Evolutionary conservation across 2,113 vertebrate genomes (phyloP).

Genomic region (Alethe castanea): DNA sequence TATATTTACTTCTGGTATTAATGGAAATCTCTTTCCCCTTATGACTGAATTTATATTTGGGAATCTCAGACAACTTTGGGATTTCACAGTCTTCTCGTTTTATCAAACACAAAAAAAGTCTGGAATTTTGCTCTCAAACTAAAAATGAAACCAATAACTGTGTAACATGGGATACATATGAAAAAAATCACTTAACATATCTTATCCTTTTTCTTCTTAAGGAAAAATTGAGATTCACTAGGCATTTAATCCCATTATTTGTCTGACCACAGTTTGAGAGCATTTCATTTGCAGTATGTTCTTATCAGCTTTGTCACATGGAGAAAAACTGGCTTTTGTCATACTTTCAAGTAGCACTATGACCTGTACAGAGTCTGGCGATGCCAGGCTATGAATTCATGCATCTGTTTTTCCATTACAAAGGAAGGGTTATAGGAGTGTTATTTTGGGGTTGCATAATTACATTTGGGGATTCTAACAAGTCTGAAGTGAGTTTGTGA

Average conservation of each 20-base stretch:
- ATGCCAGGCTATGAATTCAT: background rate
- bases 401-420: background rate
- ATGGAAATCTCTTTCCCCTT: background rate
- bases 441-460: background rate
- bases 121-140: background rate
- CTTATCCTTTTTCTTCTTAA: background rate
- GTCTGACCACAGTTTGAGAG: background rate
- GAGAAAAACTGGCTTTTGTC: background rate
- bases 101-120: background rate
- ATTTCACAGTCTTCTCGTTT: background rate
- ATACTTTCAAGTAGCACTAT: background rate
- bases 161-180: background rate
- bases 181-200: background rate
- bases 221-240: background rate
- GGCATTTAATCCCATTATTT: background rate
- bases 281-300: background rate
- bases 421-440: background rate
- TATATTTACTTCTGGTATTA: background rate
- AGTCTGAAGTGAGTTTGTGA: background rate
- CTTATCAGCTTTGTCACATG: background rate
- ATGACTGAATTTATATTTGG: background rate
- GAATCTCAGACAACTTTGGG: background rate
- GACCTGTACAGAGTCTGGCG: background rate
- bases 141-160: background rate
- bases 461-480: background rate